Conservation (phyloP, 2,113 vertebrate species). For the Psophia crepitans region DNA sequence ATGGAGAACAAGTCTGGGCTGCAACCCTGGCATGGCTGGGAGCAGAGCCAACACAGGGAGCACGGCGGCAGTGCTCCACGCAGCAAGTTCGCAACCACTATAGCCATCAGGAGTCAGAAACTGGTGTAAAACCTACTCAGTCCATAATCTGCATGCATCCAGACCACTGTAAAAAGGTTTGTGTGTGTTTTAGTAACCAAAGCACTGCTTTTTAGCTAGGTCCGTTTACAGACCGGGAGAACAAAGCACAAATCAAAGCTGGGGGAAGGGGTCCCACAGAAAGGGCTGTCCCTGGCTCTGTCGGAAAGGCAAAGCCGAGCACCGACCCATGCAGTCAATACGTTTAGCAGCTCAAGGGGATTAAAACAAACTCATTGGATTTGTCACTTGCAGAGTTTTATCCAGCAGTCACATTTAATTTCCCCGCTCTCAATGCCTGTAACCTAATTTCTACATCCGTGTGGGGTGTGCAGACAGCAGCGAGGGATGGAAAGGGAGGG, state of each 20-base stretch:
- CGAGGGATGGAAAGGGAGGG: no score
- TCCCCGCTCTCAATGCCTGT: background rate
- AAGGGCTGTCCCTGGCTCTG: background rate
- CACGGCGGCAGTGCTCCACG: accelerated
- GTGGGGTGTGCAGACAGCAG: background rate
- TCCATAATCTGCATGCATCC: background rate
- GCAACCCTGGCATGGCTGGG: accelerated
- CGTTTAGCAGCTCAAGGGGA: background rate
- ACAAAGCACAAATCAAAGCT: background rate
- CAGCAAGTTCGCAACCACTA: background rate
- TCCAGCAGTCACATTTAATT: slow-evolving; percentile 25
- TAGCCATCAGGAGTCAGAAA: background rate
- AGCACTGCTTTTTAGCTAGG: background rate
- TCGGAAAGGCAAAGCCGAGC: background rate
- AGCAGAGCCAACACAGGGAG: background rate
- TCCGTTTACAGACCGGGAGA: background rate
- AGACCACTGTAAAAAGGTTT: background rate
- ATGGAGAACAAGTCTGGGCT: accelerated
- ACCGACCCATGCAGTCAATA: background rate
- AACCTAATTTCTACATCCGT: slow-evolving; percentile 13
- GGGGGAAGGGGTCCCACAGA: accelerated
- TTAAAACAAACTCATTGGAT: background rate
- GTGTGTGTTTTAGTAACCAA: background rate
- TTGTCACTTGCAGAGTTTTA: slow-evolving; percentile 30
- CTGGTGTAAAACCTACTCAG: background rate